Evolutionary conservation across 53 echinoderm and acorn worm species (phyloP).

Genomic region (Crossaster papposus): DNA sequence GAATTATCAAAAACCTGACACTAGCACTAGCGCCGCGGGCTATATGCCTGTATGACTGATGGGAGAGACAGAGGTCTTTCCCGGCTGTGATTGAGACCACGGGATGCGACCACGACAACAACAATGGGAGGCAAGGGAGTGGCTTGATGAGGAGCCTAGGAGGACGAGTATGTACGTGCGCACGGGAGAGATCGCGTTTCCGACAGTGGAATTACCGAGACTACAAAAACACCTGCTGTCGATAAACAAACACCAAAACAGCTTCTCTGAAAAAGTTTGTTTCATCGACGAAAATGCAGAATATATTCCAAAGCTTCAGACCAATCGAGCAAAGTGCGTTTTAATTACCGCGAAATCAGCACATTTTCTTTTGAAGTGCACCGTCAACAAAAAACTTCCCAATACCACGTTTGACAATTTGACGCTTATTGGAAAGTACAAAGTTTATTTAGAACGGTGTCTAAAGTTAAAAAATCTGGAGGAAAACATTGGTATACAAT

Average conservation of each 20-base stretch:
- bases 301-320: not conserved
- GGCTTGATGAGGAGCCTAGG: not conserved
- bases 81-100: not conserved
- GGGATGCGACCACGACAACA: constrained; percentile 21
- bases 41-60: not conserved
- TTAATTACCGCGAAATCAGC: no score
- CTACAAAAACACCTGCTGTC: constrained; percentile 28
- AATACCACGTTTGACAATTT: no score
- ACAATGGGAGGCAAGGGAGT: not conserved
- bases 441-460: no score
- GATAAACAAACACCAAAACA: not conserved
- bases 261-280: not conserved
- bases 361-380: no score
- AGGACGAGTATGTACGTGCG: no score
- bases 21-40: not conserved
- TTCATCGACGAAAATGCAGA: not conserved
- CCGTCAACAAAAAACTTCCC: no score
- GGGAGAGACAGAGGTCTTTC: not conserved
- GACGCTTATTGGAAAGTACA: no score
- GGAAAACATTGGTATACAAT: no score
- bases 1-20: not conserved
- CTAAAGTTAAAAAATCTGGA: no score
- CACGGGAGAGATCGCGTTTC: constrained; percentile 9
- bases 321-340: no score
- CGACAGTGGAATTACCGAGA: not conserved